Base-by-base conservation (phyloP, 2,113 vertebrate species). In the Ibidorhyncha struthersii region DNA sequence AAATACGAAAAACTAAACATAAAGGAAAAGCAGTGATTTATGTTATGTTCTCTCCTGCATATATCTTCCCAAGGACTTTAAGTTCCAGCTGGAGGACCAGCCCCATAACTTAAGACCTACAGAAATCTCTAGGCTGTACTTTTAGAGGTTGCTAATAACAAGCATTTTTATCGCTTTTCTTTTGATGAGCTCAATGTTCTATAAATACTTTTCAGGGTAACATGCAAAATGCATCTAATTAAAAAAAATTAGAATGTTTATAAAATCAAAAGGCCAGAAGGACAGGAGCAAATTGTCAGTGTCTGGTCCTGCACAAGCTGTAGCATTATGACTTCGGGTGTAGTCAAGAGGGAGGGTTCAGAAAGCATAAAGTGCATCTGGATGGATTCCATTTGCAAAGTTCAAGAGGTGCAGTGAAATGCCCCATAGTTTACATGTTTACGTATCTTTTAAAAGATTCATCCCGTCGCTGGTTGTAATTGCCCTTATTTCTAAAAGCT, bases 401-500 rank as follows among this genome's bases (percentile, higher is more conserved):
- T 83, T 90, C 59, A 67, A 69, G 76, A 88, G 50, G 85, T 56
- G 61, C 20, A 84, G 25, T 82, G 73, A 96, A 91, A 40, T 79
- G n/a, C 20, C 10, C 18, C 1, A 1, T 47, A 43, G 47, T 95
- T 89, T 93, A 92, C 78, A 81, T 91, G 45, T 79, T 87, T 90
- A 76, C 32, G 87, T 89, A 38, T 45, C 41, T 83, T 92, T 93
- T 63, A 67, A 83, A 65, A 22, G 77, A 84, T 95, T 95, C 8
- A 89, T 95, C 61, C 41, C 0, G 0, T 79, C 47, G 32, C 34
- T 87, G 62, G 32, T 91, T 94, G 17, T 93, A 91, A 65, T 81
- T 96, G n/a, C 38, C 81, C 20, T 81, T 95, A 61, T 52, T 96
- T 93, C 71, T 94, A 82, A 96, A 97, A 95, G 67, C 88, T 87